phyloP scores from a whole-genome alignment of 2,888 invertebrate species.

The Athripsodes cinereus region DNA sequence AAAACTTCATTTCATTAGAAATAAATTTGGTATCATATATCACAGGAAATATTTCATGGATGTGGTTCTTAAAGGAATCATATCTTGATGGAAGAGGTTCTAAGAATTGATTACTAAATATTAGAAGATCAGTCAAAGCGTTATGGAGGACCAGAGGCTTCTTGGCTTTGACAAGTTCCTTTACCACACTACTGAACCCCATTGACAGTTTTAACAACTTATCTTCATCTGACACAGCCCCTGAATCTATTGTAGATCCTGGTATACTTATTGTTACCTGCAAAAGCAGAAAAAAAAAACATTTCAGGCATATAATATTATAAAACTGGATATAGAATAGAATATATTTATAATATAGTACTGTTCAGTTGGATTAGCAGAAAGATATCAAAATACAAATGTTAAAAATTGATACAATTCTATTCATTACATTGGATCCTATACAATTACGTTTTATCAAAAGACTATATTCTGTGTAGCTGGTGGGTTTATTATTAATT shows the following conservation, averaged over 20 bases:
- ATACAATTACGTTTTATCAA: too few relatives aligned
- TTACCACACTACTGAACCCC: slow-evolving; percentile 64
- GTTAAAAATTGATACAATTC: too few relatives aligned
- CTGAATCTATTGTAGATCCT: not conserved
- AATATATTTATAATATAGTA: too few relatives aligned
- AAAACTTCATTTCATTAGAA: slow-evolving; percentile 49
- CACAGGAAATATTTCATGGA: slow-evolving; percentile 56
- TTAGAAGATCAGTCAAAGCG: slow-evolving; percentile 60
- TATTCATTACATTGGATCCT: too few relatives aligned
- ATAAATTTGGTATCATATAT: slow-evolving; percentile 72
- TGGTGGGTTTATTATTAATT: too few relatives aligned
- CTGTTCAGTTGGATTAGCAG: too few relatives aligned
- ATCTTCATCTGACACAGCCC: not conserved
- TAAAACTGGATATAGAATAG: too few relatives aligned
- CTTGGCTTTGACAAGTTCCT: slow-evolving; percentile 49
- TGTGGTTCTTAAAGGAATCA: slow-evolving; percentile 55
- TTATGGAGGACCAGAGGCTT: slow-evolving; percentile 78
- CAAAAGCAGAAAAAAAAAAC: too few relatives aligned
- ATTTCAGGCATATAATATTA: too few relatives aligned
- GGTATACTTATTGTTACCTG: too few relatives aligned
- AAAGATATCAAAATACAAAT: too few relatives aligned
- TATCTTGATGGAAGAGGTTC: slow-evolving; percentile 61
- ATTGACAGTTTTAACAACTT: slow-evolving; percentile 4
- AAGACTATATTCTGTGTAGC: too few relatives aligned
- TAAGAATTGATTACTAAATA: slow-evolving; percentile 67